Evolutionary conservation across 2,888 invertebrate species (phyloP), one percentile per base, ranked within the genome.

Genomic region (Trachelus troglodyta): DNA sequence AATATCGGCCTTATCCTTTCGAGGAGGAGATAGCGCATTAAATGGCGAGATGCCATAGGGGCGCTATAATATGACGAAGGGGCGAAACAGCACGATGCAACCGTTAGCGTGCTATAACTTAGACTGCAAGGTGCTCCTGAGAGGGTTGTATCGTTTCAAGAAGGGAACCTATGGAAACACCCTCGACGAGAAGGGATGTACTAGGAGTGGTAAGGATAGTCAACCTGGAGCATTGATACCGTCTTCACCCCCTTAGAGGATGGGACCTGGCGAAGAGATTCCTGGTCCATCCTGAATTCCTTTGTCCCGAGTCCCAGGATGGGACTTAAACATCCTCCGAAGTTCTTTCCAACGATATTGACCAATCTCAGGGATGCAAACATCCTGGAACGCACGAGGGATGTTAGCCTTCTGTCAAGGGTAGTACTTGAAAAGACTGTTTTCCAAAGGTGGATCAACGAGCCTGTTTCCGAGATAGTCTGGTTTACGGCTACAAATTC

Each of bases 21-120:
- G 80, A 77, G 77, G 83, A 76, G 76, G 78, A 85, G 83, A 85
- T 85, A 83, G 81, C 81, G 82, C 84, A 85, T 85, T 84, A 84
- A 86, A 86, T 84, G 83, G 83, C 84, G 81, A 80, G 80, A 80
- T 81, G 71, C 79, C 69, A 77, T 74, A 74, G 77, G 31, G 30
- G 74, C 73, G 68, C 73, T 73, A 73, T 76, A 68, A 75, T 56
- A 34, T 30, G 69, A 77, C 73, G 75, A 73, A 75, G 56, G 56
- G 69, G 74, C 23, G 12, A 69, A 69, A 74, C 34, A 77, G 71
- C 35, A 73, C 69, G 34, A 71, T 40, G 76, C 69, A 33, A 30
- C 69, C 80, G 80, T 79, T 71, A 40, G 23, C 73, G 73, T 56
- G 1, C 33, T 69, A 79, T 34, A 34, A 31, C 71, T 9, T 9